These are phyloP conservation scores for Clitarchus hookeri DNA, from an alignment of 2,888 invertebrate species.

Conservation along the genomic window DNA sequence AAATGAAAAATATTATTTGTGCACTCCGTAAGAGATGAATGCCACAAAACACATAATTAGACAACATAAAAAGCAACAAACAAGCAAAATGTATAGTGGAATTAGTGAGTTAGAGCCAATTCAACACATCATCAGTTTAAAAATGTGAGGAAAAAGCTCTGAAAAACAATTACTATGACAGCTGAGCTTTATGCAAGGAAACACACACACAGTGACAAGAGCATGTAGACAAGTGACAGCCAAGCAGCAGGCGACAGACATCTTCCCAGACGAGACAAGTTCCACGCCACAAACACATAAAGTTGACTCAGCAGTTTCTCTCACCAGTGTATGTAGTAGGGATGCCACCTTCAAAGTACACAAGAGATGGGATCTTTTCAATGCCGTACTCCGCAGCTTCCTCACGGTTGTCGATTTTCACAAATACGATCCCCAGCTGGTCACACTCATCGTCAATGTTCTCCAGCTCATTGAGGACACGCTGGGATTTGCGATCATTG, in stretches of 20 bases:
- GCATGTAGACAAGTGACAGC: not conserved
- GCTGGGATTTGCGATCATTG: constrained; percentile 85
- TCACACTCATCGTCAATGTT: constrained; percentile 95
- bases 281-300: not conserved
- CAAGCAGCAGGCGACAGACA: no score
- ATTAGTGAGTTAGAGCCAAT: not conserved
- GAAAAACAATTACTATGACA: not conserved
- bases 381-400: constrained; percentile 92
- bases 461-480: constrained; percentile 84
- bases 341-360: constrained; percentile 62
- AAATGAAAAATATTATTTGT: not conserved
- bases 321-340: constrained; percentile 50
- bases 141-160: not conserved
- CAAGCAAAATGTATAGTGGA: not conserved
- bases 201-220: not conserved
- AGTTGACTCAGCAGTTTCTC: not conserved
- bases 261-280: no score
- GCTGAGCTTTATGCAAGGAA: not conserved
- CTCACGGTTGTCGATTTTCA: constrained; percentile 88
- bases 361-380: constrained; percentile 81
- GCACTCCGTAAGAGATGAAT: not conserved
- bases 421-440: constrained; percentile 84
- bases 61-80: not conserved
- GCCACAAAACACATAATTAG: not conserved
- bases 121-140: not conserved